Percentiles rank a stretch among this genome's conserved stretches.
Evolutionary conservation across 2,888 invertebrate species (phyloP).

Genomic region (Athrips mouffetella): DNA sequence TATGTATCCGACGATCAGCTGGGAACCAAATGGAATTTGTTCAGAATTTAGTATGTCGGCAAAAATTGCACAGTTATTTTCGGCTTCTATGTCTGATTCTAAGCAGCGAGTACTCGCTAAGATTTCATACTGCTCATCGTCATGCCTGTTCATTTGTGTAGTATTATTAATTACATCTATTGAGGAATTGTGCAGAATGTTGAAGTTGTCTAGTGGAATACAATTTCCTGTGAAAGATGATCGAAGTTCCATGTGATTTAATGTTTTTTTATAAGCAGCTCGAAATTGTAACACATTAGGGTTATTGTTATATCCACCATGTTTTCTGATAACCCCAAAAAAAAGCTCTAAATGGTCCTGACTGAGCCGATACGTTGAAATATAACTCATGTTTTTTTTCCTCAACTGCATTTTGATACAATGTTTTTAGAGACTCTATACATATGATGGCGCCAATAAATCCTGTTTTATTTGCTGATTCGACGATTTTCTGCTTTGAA

Average conservation of each 20-base stretch:
- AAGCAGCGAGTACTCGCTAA: constrained; percentile 9
- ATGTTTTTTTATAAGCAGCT: constrained; percentile 21
- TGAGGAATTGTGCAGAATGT: constrained; percentile 13
- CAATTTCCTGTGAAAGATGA: constrained; percentile 22
- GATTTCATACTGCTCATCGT: constrained; percentile 10
- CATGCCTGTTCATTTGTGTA: constrained; percentile 9
- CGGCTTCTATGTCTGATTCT: constrained; percentile 16
- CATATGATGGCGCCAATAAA: constrained; percentile 15
- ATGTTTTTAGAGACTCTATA: constrained; percentile 2
- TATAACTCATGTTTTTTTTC: constrained; percentile 3
- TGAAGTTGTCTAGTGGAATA: constrained; percentile 23
- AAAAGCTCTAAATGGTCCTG: constrained; percentile 23
- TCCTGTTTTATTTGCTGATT: constrained; percentile 9
- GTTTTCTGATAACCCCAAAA: constrained; percentile 20
- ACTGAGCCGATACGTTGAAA: constrained; percentile 22
- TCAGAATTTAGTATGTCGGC: neutral
- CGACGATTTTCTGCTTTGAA: neutral
- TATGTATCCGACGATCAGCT: neutral
- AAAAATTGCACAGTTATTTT: constrained; percentile 21
- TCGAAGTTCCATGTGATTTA: constrained; percentile 19
- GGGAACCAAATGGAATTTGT: neutral
- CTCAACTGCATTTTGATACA: neutral
- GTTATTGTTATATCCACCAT: constrained; percentile 22
- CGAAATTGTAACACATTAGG: constrained; percentile 19
- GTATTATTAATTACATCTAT: constrained; percentile 14